Evolutionary conservation across 2,797 vertebrate species (phyloP).

Genomic region (Australoheros facetus): DNA sequence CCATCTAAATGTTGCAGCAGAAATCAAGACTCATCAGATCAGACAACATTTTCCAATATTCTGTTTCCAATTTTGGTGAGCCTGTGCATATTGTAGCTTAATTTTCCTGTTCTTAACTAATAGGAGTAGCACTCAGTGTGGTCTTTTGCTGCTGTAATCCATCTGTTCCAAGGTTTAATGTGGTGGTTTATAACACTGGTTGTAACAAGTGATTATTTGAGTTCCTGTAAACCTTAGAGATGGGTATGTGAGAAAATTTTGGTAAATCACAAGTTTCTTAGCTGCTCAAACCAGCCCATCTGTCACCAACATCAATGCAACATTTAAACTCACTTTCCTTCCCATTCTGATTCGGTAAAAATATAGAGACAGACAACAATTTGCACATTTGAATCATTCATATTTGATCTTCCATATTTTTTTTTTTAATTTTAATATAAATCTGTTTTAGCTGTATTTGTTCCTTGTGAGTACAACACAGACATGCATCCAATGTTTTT

Average conservation of each 20-base stretch:
- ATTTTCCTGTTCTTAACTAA: neutral
- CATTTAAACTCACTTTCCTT: too few species aligned
- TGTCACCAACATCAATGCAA: too few species aligned
- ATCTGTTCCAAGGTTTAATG: neutral
- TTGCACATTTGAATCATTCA: neutral
- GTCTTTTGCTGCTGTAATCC: neutral
- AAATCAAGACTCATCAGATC: neutral
- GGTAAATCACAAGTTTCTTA: too few species aligned
- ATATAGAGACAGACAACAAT: neutral
- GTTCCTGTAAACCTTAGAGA: neutral
- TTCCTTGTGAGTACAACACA: constrained; percentile 9
- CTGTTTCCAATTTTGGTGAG: neutral
- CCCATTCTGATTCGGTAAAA: too few species aligned
- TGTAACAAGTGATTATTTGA: neutral
- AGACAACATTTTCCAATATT: neutral
- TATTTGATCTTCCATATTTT: neutral
- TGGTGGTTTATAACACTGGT: neutral
- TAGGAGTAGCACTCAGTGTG: neutral
- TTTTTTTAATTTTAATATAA: constrained; percentile 7
- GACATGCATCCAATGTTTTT: neutral
- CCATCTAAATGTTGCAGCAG: neutral
- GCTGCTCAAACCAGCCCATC: too few species aligned
- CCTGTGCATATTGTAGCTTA: neutral
- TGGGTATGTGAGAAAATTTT: too few species aligned
- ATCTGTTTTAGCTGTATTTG: constrained; percentile 3